A percentile compares a stretch with the other conserved stretches of the same genome.
These are phyloP conservation scores for Osmoderma eremita DNA, from an alignment of 2,888 invertebrate genomes.

Conservation along the genomic window DNA sequence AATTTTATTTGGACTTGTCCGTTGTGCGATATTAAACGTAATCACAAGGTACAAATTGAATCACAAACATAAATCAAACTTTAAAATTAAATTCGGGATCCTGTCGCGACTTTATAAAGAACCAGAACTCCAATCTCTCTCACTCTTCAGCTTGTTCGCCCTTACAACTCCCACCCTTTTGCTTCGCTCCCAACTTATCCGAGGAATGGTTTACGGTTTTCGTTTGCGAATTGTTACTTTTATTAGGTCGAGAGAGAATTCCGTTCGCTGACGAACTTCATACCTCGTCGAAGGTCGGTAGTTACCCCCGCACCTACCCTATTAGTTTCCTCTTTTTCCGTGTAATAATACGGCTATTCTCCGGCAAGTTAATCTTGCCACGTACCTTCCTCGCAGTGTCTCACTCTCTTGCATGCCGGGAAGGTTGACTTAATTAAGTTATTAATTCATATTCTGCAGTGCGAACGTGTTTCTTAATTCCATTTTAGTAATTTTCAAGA, in stretches of 20 bases:
- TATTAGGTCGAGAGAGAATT: slow-evolving; percentile 31
- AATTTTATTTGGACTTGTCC: slow-evolving; percentile 45
- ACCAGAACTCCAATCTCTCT: slow-evolving; percentile 27
- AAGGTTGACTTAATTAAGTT: slow-evolving; percentile 41
- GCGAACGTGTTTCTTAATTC: slow-evolving; percentile 41
- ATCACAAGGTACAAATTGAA: slow-evolving; percentile 49
- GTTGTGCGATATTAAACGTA: slow-evolving; percentile 44
- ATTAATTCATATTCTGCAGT: slow-evolving; percentile 42
- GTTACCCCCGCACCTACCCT: slow-evolving; percentile 21
- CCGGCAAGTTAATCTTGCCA: slow-evolving; percentile 24
- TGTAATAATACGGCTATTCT: slow-evolving; percentile 25
- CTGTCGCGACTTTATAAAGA: slow-evolving; percentile 33
- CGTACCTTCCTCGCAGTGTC: background rate
- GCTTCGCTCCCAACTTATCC: slow-evolving; percentile 17
- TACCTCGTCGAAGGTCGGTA: slow-evolving; percentile 7
- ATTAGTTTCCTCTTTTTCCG: slow-evolving; percentile 33
- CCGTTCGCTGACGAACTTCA: slow-evolving; percentile 23
- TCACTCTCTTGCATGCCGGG: slow-evolving; percentile 25
- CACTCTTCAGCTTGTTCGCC: slow-evolving; percentile 12
- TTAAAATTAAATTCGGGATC: slow-evolving; percentile 47
- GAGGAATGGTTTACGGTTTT: slow-evolving; percentile 34
- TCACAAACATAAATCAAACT: slow-evolving; percentile 49
- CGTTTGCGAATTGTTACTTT: slow-evolving; percentile 31
- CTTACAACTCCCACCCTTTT: slow-evolving; percentile 28
- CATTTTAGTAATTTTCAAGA: slow-evolving; percentile 40